Evolutionary conservation across 2,888 invertebrate species (phyloP).

Genomic region (Cybosia mesomella): DNA sequence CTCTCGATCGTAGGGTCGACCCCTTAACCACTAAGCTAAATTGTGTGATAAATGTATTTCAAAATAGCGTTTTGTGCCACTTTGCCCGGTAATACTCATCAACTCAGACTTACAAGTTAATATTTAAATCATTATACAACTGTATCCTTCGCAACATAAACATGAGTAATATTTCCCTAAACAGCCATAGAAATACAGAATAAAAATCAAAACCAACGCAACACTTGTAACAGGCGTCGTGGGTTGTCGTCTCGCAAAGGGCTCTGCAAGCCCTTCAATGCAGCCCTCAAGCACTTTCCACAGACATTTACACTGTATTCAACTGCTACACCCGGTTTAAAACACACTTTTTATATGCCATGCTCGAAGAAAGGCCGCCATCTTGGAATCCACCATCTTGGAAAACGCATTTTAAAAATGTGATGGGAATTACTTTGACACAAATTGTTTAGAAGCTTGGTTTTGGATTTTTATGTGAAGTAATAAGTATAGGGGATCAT

Average conservation of each 20-base stretch:
- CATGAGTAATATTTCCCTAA: not conserved
- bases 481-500: too few species aligned
- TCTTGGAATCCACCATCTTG: conserved; percentile 43
- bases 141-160: not conserved
- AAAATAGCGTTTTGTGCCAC: too few species aligned
- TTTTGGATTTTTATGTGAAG: too few species aligned
- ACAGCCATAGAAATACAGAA: conserved; percentile 32
- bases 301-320: conserved; percentile 57
- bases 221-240: conserved; percentile 36
- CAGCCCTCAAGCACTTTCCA: conserved; percentile 46
- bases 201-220: conserved; percentile 38
- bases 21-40: too few species aligned
- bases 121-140: not conserved
- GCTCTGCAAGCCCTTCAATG: conserved; percentile 42
- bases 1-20: too few species aligned
- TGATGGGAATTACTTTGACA: conserved; percentile 22
- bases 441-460: not conserved
- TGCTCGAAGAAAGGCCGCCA: conserved; percentile 39
- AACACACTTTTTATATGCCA: conserved; percentile 48
- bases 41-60: too few species aligned
- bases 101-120: not conserved
- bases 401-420: conserved; percentile 28
- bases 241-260: conserved; percentile 48
- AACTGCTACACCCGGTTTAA: conserved; percentile 44
- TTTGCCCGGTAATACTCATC: too few species aligned